A percentile compares a stretch with the other conserved stretches of the same genome.
Evolutionary conservation across 2,113 vertebrate species (phyloP).

Genomic region (Prinia subflava): DNA sequence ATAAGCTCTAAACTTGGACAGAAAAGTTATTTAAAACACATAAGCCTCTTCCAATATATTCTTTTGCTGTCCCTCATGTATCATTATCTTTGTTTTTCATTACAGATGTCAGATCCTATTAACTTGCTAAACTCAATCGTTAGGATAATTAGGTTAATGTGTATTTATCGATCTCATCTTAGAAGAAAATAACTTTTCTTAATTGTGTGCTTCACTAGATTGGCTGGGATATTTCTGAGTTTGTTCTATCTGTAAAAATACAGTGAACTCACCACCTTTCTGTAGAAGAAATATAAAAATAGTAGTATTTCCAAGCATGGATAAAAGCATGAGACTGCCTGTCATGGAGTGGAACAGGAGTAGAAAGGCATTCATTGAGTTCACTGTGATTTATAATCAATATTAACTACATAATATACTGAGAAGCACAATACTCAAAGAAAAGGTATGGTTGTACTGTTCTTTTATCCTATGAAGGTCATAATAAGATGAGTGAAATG

Average conservation of each 20-base stretch:
- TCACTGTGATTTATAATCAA: slow-evolving; percentile 59
- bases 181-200: not conserved
- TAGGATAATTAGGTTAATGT: slow-evolving; percentile 1
- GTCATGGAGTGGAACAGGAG: not conserved
- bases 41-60: not conserved
- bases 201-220: not conserved
- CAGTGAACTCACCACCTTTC: not conserved
- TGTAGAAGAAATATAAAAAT: not conserved
- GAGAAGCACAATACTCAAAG: not conserved
- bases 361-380: not conserved
- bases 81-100: not conserved
- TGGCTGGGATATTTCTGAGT: not conserved
- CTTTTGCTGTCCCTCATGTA: not conserved
- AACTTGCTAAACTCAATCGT: not conserved
- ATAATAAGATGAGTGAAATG: slow-evolving; percentile 30
- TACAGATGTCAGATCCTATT: not conserved
- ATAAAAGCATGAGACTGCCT: not conserved
- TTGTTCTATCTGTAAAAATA: not conserved
- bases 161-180: not conserved
- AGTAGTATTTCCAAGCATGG: not conserved
- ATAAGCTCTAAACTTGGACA: not conserved
- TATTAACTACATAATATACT: slow-evolving; percentile 59
- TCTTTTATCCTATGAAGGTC: slow-evolving; percentile 59
- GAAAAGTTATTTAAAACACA: not conserved
- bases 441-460: not conserved